phyloP scores from a whole-genome alignment of 2,797 vertebrate genomes.

The Garrulus glandarius region DNA sequence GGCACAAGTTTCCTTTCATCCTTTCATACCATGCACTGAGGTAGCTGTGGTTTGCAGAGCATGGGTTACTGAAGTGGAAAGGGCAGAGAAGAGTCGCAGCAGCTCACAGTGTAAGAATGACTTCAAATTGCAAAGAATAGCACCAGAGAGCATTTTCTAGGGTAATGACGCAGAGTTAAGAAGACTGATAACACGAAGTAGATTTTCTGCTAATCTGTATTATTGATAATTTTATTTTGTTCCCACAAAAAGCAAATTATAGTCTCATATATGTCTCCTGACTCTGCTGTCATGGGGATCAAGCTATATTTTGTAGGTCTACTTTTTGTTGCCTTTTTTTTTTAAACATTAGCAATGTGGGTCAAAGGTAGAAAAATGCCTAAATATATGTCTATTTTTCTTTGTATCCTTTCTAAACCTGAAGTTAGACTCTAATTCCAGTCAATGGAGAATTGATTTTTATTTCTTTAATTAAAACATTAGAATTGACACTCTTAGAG shows the following conservation, averaged over 20 bases:
- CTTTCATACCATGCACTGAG: not conserved
- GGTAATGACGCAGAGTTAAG: not conserved
- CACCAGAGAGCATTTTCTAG: not conserved
- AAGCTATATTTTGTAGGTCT: not conserved
- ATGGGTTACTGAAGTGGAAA: not conserved
- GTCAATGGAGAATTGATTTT: not conserved
- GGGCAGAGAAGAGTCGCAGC: not conserved
- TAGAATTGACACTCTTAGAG: not conserved
- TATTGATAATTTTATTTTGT: not conserved
- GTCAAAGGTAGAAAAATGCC: not conserved
- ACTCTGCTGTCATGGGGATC: not conserved
- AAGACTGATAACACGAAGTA: not conserved
- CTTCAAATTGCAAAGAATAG: not conserved
- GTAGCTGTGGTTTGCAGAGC: not conserved
- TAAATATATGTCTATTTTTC: not conserved
- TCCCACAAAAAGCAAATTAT: not conserved
- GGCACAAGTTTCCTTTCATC: not conserved
- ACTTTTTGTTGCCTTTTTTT: not conserved
- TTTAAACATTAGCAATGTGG: not conserved
- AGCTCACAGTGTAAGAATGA: not conserved
- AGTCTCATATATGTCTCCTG: not conserved
- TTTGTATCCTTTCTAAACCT: not conserved
- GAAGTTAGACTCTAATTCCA: not conserved
- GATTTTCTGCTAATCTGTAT: not conserved
- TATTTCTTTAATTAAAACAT: not conserved